These are phyloP conservation scores for Setipinna tenuifilis DNA, from an alignment of 2,797 vertebrate genomes.

Conservation along the genomic window DNA sequence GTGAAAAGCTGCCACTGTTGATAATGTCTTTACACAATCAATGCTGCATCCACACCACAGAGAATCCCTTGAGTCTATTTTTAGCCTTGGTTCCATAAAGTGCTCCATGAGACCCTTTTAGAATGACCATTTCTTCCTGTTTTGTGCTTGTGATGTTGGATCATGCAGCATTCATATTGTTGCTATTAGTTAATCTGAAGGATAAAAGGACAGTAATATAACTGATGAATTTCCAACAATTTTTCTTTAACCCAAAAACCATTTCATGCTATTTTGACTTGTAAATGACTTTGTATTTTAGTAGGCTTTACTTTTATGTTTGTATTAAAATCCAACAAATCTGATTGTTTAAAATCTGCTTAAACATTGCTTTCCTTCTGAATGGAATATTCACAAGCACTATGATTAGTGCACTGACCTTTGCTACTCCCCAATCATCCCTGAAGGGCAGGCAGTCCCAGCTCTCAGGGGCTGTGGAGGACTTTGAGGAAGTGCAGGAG, in stretches of 20 bases:
- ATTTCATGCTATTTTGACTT: too few relatives aligned
- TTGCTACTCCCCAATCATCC: not conserved
- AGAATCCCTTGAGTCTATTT: not conserved
- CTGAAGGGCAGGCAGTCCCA: conserved; percentile 70
- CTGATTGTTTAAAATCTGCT: not conserved
- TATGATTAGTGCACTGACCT: conserved; percentile 10
- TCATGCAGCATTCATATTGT: not conserved
- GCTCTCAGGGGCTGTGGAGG: conserved; percentile 79
- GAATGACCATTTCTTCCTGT: not conserved
- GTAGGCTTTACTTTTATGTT: too few relatives aligned
- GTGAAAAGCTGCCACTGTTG: conserved; percentile 36
- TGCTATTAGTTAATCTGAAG: not conserved
- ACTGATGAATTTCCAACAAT: not conserved
- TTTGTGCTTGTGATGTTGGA: not conserved
- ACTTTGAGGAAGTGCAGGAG: conserved; percentile 81
- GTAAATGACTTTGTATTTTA: too few relatives aligned
- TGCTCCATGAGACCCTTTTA: not conserved
- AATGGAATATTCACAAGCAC: not conserved
- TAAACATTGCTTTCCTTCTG: not conserved
- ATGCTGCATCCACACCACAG: not conserved
- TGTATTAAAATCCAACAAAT: not conserved
- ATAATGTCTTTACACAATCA: conserved; percentile 44
- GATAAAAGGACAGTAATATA: not conserved
- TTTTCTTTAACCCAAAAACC: not conserved
- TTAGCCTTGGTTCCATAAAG: not conserved